Base-by-base conservation (phyloP, 1,140 invertebrate species). In the Bombus pascuorum region DNA sequence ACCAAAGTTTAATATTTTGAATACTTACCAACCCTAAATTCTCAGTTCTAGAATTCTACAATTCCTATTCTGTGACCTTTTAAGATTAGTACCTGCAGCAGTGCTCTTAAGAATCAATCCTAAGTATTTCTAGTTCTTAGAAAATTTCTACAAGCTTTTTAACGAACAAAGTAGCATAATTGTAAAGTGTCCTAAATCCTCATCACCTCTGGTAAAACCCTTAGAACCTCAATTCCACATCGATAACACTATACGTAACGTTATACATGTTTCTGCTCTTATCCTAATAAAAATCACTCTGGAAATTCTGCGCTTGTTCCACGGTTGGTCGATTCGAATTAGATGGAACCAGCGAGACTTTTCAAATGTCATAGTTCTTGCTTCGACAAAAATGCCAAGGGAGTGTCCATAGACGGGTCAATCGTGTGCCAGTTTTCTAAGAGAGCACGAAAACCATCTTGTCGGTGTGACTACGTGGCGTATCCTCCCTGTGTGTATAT, bases 371-470 rank as follows among this genome's bases (percentile, higher is more conserved):
- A n/a, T 3, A 71, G 37, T 5, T 15, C 25, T 42, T 28, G 39
- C 70, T 42, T 25, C 12, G 37, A n/a, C 18, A 78, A 78, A 65
- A 32, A 44, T 37, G n/a, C 9, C 18, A 25, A 3, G 42, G 47
- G 79, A 59, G 25, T 32, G 68, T 53, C 18, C 18, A 53, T 37
- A 12, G 6, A 4, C 22, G 47, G 25, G 6, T 47, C 5, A 34
- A 34, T 53, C 9, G 62, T 66, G 25, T 28, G 44, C 44, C 32
- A 71, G 65, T 70, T 79, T 66, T 47, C 77, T 37, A 13, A n/a
- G 18, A 34, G 25, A 66, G 66, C 72, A 71, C 65, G 66, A 72
- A 77, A 82, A 82, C 39, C 53, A 4, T 78, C 77, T 39, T 57
- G 57, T 10, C n/a, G 18, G 22, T 25, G 66, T 39, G 28, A 57